phyloP scores from a whole-genome alignment of 2,113 vertebrate genomes.

The Nipponia nippon region DNA sequence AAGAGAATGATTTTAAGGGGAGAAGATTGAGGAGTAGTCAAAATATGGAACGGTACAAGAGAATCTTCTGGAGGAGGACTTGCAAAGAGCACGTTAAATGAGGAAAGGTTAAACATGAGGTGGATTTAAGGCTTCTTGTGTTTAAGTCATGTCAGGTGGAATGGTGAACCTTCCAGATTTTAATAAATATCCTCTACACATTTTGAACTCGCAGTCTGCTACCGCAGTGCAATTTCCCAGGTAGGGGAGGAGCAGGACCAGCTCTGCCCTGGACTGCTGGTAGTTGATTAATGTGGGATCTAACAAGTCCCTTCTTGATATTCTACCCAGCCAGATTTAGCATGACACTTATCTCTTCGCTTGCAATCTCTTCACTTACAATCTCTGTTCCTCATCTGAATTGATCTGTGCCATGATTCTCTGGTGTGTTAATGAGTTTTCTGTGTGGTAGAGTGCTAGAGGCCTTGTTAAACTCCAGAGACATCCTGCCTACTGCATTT shows the following conservation, averaged over 20 bases:
- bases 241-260: neutral
- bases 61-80: neutral
- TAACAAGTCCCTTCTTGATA: conserved; percentile 46
- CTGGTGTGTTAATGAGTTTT: conserved; percentile 39
- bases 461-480: conserved; percentile 14
- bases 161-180: neutral
- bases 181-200: neutral
- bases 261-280: neutral
- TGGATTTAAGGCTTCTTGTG: neutral
- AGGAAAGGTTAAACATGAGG: neutral
- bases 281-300: conserved; percentile 56
- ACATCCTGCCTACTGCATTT: conserved; percentile 29
- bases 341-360: conserved; percentile 27
- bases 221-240: neutral
- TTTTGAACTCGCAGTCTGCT: neutral
- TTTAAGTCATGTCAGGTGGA: neutral
- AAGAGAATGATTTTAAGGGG: neutral
- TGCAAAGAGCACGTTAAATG: neutral
- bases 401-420: conserved; percentile 44
- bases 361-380: neutral
- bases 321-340: conserved; percentile 40
- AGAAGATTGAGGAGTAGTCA: neutral
- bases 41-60: neutral
- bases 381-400: conserved; percentile 21
- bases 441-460: neutral